Base-by-base conservation (phyloP, 2,888 invertebrate species). In the Tryphoninae sp. region DNA sequence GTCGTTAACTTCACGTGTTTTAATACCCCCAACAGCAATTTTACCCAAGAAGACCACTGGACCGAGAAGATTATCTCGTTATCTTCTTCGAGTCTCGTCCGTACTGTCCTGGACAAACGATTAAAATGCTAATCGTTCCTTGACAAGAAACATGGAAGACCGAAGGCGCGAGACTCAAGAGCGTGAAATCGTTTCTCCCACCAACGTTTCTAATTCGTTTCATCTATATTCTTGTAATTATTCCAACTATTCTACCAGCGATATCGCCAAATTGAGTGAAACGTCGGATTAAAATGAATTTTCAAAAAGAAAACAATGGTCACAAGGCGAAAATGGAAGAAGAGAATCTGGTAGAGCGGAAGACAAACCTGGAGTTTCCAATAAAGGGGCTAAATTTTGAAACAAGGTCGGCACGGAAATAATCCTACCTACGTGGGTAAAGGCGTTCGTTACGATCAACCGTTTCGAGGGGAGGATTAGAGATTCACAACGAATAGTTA, bases 401-500 rank as follows among this genome's bases (percentile, higher is more conserved):
- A 77, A 75, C 73, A 61, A 71, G 80, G 40, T 59, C 82, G 75
- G 74, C 71, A 40, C 33, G 71, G 74, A 78, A 80, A 81, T 78
- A 79, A 61, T 69, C 67, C 73, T 55, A 59, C 62, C 73, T 77
- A 53, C 72, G 33, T 33, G 76, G 76, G 84, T 69, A 77, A 83
- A 78, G 71, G 84, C 84, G 84, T 82, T 86, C 85, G 86, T 86
- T 87, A 84, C 87, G 84, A 88, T 81, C 84, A 84, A 78, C 85
- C 86, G 84, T 82, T 78, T 74, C 79, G 79, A 73, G 77, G 73
- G 80, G 78, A 74, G 89, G 90, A 89, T 90, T 90, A 90, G 88
- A 87, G 85, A 88, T 86, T 87, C 83, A 89, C 89, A 91, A 89
- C 88, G 86, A 90, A 87, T 87, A 87, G 89, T 89, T 89, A 89